Base-by-base conservation (phyloP, 2,113 vertebrate species). In the Pituophis catenifer region DNA sequence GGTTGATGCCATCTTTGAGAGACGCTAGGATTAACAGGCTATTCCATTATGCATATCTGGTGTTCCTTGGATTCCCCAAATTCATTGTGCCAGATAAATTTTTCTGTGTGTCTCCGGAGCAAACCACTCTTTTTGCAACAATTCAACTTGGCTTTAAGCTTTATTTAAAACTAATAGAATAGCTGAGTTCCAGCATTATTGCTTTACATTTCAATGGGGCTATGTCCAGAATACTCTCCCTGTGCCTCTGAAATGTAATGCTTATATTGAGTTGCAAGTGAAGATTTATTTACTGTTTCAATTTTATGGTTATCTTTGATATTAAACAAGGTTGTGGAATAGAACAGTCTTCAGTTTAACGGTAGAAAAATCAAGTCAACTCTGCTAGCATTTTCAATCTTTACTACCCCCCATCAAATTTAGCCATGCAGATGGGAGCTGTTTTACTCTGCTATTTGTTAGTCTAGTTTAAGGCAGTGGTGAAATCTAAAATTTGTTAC, bases 311-410 rank as follows among this genome's bases (percentile, higher is more conserved):
- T 95, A 54, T 86, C 91, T 91, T n/a, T 52, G 75, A 0, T 89
- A 88, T 95, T 97, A 94, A 96, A 96, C 92, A 92, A 97, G 89
- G 75, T 70, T 95, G 93, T 94, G 92, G 91, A 50, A 95, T 92
- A 93, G 85, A 17, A 92, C 3, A 89, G 70, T 81, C 89, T 96
- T 94, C 94, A 50, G 91, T 92, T 81, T 91, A 62, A 52, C 33
- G 91, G 93, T 92, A 91, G 89, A 92, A 96, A 88, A 89, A 90
- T 96, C 92, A 3, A 23, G 23, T 44, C 19, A 90, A 94, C 90
- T 94, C 70, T 89, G 58, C 89, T 93, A 85, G 88, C 65, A 24
- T 17, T 0, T 86, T 96, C 87, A 65, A 86, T 81, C 7, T 93
- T 86, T 89, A 95, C 87, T 90, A 92, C 93, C 93, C 2, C 92